Conservation (phyloP, 2,888 invertebrate species). For the Terebella lapidaria region DNA sequence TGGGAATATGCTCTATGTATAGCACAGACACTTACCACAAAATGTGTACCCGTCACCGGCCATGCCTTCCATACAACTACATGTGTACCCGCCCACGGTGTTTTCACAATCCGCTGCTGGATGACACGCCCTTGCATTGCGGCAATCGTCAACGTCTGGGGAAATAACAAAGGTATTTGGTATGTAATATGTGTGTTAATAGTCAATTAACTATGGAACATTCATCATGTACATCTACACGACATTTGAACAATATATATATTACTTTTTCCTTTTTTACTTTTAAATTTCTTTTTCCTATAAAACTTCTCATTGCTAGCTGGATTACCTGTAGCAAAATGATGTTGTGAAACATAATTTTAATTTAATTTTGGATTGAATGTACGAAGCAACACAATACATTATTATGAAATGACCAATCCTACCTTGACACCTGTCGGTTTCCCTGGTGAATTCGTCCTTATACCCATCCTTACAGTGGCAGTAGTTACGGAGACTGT, state of each 20-base stretch:
- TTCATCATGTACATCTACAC: neutral
- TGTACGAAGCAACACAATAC: too few relatives aligned
- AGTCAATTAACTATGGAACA: neutral
- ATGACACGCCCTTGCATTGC: conserved; percentile 4
- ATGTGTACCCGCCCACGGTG: conserved; percentile 5
- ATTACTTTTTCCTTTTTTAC: too few relatives aligned
- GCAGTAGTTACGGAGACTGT: neutral
- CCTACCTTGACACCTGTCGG: neutral
- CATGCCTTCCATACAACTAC: conserved; percentile 1
- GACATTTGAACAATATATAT: too few relatives aligned
- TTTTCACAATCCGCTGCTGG: conserved; percentile 6
- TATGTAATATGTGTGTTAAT: neutral
- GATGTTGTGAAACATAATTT: too few relatives aligned
- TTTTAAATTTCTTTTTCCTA: too few relatives aligned
- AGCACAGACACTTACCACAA: too few relatives aligned
- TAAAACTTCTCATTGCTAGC: too few relatives aligned
- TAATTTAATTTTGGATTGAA: too few relatives aligned
- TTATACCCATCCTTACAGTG: conserved; percentile 2
- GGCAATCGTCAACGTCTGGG: conserved; percentile 9
- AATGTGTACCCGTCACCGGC: conserved; percentile 10
- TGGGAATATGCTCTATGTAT: too few relatives aligned
- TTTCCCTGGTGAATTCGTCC: neutral
- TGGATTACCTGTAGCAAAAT: too few relatives aligned
- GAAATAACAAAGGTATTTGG: neutral
- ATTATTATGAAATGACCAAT: too few relatives aligned